Conservation (phyloP, 2,888 invertebrate genomes). For the Agrotis puta region DNA sequence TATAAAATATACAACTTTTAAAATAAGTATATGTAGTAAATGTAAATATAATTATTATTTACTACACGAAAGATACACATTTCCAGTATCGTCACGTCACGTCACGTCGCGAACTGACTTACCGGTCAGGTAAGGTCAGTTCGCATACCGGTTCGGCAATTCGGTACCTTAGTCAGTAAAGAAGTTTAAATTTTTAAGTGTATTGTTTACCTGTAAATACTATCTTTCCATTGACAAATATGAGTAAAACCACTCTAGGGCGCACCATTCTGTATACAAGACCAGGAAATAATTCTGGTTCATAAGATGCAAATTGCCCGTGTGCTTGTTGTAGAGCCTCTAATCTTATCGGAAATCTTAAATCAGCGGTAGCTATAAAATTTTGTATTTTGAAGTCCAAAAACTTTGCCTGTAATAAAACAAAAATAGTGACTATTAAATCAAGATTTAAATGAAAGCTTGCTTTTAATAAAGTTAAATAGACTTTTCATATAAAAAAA, state of each 20-base stretch:
- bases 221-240: slow-evolving; percentile 99
- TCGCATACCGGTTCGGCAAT: no score
- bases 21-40: no score
- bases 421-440: neutral
- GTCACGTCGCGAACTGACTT: no score
- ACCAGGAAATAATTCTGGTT: slow-evolving; percentile 99
- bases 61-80: no score
- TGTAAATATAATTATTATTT: no score
- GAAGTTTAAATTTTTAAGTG: neutral
- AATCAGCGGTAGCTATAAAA: slow-evolving; percentile 94
- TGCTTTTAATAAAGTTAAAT: no score
- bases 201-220: slow-evolving; percentile 94
- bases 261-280: slow-evolving; percentile 99
- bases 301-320: slow-evolving; percentile 96
- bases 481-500: no score
- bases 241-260: slow-evolving; percentile 98
- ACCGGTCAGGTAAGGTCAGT: no score
- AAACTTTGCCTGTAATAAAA: slow-evolving; percentile 92
- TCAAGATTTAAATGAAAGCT: neutral
- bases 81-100: no score
- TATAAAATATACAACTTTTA: no score
- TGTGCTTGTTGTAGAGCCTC: slow-evolving; percentile 94
- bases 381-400: slow-evolving; percentile 95
- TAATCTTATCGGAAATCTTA: slow-evolving; percentile 93
- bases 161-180: no score